Percentiles rank a stretch among this genome's conserved stretches.
These are phyloP conservation scores for Dasysyrphus tricinctus DNA, from an alignment of 2,888 invertebrate species.

Conservation along the genomic window DNA sequence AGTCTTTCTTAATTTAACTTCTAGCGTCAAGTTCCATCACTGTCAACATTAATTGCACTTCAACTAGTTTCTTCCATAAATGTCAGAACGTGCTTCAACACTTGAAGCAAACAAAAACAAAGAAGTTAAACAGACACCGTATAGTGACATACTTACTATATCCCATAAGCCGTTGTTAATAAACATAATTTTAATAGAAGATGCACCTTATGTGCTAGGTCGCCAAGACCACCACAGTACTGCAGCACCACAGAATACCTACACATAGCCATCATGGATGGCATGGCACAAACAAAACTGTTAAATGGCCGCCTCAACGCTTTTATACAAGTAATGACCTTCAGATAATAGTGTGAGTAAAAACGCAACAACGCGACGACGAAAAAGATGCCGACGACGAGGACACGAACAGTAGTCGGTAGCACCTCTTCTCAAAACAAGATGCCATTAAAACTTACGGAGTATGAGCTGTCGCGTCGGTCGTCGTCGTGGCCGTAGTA, in stretches of 20 bases:
- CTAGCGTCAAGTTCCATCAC: slow-evolving; percentile 12
- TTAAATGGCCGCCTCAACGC: slow-evolving; percentile 46
- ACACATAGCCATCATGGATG: slow-evolving; percentile 19
- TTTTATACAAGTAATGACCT: slow-evolving; percentile 70
- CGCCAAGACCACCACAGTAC: slow-evolving; percentile 36
- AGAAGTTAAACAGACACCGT: slow-evolving; percentile 17
- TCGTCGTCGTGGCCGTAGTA: too few relatives aligned
- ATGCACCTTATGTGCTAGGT: slow-evolving; percentile 41
- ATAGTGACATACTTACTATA: slow-evolving; percentile 29
- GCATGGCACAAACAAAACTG: slow-evolving; percentile 52
- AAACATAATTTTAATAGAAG: slow-evolving; percentile 39
- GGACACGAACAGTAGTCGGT: slow-evolving; percentile 2
- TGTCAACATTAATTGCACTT: slow-evolving; percentile 22
- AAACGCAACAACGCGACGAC: background rate
- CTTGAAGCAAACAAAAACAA: background rate
- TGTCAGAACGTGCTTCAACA: slow-evolving; percentile 21
- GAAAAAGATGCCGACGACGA: too few relatives aligned
- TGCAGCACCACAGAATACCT: background rate
- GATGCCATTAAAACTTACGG: slow-evolving; percentile 43
- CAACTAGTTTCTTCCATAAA: slow-evolving; percentile 25
- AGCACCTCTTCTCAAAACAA: slow-evolving; percentile 52
- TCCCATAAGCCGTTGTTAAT: slow-evolving; percentile 27
- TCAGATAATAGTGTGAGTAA: slow-evolving; percentile 49
- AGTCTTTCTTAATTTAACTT: slow-evolving; percentile 3
- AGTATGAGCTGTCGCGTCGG: background rate